Conservation (phyloP, 2,113 vertebrate species). For the Haemorhous mexicanus region DNA sequence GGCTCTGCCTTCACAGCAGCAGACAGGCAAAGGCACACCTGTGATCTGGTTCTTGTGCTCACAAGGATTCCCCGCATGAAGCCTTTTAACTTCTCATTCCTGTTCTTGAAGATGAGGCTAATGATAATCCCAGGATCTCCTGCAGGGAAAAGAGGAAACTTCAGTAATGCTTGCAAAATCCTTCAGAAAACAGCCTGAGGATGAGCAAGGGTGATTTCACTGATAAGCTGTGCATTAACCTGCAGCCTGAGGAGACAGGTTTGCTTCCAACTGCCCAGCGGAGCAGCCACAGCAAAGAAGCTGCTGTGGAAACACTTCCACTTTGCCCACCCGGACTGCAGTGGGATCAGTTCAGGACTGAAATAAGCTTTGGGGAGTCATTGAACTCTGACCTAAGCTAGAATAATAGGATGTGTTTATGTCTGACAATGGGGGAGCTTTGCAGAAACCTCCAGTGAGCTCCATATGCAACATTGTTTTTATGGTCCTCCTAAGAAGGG, state of each 20-base stretch:
- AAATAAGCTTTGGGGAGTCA: conserved; percentile 57
- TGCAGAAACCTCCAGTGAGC: conserved; percentile 50
- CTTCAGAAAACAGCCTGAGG: conserved; percentile 3
- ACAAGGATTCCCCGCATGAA: not conserved
- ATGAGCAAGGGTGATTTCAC: not conserved
- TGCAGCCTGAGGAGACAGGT: not conserved
- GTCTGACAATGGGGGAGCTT: conserved; percentile 46
- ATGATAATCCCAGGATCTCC: not conserved
- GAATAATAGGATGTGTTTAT: conserved; percentile 66
- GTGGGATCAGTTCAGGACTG: conserved; percentile 25
- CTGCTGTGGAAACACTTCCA: not conserved
- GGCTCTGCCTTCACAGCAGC: not conserved
- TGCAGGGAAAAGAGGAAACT: not conserved
- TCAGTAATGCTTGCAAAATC: not conserved
- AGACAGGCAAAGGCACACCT: conserved; percentile 14
- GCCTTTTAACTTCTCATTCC: not conserved
- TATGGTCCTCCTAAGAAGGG: conserved; percentile 53
- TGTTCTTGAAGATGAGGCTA: not conserved
- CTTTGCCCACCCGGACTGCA: conserved; percentile 43
- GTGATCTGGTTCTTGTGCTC: conserved; percentile 19
- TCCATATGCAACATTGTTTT: conserved; percentile 32
- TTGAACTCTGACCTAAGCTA: conserved; percentile 51
- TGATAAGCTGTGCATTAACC: not conserved
- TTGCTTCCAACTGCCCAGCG: rapidly evolving
- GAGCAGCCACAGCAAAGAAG: not conserved